These are phyloP conservation scores for Marcusenius ussheri DNA, from an alignment of 2,113 vertebrate species.

Conservation along the genomic window DNA sequence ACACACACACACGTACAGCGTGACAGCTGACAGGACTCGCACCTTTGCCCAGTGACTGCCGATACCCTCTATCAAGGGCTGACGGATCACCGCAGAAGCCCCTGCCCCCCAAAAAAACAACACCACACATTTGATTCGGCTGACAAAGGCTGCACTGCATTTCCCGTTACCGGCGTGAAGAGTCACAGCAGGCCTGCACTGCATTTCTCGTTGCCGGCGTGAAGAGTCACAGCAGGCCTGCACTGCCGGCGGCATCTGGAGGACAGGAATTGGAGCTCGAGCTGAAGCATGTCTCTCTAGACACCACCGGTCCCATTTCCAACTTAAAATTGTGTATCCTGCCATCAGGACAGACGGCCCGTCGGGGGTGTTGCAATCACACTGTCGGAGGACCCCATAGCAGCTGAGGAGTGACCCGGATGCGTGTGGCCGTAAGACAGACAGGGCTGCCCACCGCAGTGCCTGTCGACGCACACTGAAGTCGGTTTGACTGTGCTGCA, in stretches of 20 bases:
- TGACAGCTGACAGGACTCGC: not conserved
- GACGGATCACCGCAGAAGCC: not conserved
- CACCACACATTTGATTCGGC: not conserved
- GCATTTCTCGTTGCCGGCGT: not conserved
- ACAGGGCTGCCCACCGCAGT: not conserved
- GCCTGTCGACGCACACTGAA: not conserved
- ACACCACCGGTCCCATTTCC: not conserved
- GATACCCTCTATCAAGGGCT: not conserved
- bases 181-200: not conserved
- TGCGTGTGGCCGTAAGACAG: not conserved
- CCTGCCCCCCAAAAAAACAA: not conserved
- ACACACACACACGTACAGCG: not conserved
- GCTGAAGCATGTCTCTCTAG: not conserved
- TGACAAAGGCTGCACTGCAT: not conserved
- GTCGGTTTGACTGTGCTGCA: slow-evolving; percentile 23
- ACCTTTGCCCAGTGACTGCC: not conserved
- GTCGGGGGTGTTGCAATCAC: not conserved
- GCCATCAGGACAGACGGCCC: not conserved
- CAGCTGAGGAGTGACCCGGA: not conserved
- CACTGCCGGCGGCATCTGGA: not conserved
- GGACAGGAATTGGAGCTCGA: not conserved
- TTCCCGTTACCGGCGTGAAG: not conserved
- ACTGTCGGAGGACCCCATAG: not conserved
- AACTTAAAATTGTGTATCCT: not conserved
- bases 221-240: not conserved